phyloP scores from a whole-genome alignment of 2,888 invertebrate genomes.

The Electrophaes corylata region DNA sequence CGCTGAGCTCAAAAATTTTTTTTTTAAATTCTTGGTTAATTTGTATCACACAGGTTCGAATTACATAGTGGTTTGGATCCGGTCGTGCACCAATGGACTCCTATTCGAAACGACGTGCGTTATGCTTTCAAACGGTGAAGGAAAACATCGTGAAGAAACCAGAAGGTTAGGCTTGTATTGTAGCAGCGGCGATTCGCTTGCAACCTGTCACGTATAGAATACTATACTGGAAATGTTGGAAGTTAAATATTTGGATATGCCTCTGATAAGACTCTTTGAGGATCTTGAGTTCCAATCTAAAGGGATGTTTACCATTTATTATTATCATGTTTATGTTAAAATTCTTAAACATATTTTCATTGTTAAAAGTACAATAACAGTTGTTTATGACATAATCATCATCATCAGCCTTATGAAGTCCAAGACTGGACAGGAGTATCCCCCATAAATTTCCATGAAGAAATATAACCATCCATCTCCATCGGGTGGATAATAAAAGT shows the following conservation, averaged over 20 bases:
- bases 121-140: background rate
- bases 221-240: background rate
- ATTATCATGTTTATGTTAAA: no score
- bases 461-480: background rate
- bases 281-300: background rate
- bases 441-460: background rate
- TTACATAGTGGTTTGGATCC: no score
- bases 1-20: conserved; percentile 51
- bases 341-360: no score
- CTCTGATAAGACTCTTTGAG: background rate
- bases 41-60: background rate
- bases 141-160: background rate
- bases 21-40: background rate
- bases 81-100: background rate
- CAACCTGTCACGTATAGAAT: background rate
- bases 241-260: background rate
- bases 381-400: background rate
- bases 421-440: background rate
- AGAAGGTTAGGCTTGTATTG: background rate
- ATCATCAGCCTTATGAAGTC: background rate
- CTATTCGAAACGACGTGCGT: no score
- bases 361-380: background rate
- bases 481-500: background rate
- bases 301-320: background rate
- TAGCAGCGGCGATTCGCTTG: background rate